Evolutionary conservation across 2,113 vertebrate genomes (phyloP).

Genomic region (Oophaga pumilio): DNA sequence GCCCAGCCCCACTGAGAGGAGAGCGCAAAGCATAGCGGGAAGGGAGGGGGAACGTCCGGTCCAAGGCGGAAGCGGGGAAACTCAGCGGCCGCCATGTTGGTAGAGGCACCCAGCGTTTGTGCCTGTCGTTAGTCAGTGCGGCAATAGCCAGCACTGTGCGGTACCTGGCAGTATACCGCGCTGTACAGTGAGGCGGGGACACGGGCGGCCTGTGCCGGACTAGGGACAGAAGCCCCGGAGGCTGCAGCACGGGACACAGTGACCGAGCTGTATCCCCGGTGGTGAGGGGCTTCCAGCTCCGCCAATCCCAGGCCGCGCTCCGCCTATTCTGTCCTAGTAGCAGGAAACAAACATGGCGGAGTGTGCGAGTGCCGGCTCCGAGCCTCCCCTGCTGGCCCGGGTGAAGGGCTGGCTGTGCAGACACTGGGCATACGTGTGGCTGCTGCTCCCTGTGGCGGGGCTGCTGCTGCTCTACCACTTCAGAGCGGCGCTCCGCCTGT

Average conservation of each 20-base stretch:
- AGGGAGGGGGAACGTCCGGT: constrained; percentile 47
- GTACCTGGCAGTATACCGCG: no score
- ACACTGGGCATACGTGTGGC: constrained; percentile 75
- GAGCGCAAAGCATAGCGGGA: constrained; percentile 66
- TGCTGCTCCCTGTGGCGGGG: constrained; percentile 78
- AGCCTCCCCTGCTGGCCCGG: constrained; percentile 47
- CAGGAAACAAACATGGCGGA: constrained; percentile 66
- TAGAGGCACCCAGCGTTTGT: not conserved
- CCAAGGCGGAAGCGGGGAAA: not conserved
- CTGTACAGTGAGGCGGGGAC: no score
- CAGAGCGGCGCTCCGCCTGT: constrained; percentile 87
- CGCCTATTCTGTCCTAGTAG: constrained; percentile 14
- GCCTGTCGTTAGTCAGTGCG: no score
- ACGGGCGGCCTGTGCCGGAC: no score
- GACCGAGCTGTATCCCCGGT: not conserved
- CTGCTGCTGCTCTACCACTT: constrained; percentile 86
- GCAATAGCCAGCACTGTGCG: no score
- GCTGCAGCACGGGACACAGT: constrained; percentile 58
- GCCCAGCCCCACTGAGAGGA: constrained; percentile 65
- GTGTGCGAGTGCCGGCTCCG: constrained; percentile 67
- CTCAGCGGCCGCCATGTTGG: constrained; percentile 47
- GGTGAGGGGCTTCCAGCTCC: not conserved
- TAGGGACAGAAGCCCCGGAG: no score
- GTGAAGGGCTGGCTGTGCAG: constrained; percentile 75
- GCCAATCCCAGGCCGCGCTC: not conserved